A percentile compares a stretch with the other conserved stretches of the same genome.
Evolutionary conservation across 2,113 vertebrate genomes (phyloP).

Genomic region (Kobus ellipsiprymnus): DNA sequence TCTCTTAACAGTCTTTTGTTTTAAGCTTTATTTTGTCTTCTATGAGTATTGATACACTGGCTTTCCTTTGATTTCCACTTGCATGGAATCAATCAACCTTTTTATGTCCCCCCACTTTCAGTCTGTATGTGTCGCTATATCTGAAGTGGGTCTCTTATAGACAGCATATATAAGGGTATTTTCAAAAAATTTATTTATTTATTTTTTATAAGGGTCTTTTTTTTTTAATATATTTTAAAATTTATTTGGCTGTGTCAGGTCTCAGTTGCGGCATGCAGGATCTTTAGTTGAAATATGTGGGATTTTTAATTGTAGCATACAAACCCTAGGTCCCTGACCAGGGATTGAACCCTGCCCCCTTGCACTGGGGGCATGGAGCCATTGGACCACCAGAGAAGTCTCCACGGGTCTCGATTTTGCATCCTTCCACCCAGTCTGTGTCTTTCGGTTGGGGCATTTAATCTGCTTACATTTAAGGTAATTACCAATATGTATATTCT

Average conservation of each 20-base stretch:
- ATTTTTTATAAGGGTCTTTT: no score
- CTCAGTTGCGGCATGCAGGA: neutral
- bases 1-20: neutral
- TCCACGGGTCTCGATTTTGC: neutral
- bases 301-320: neutral
- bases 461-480: neutral
- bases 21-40: neutral
- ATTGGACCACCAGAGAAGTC: neutral
- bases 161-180: neutral
- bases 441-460: neutral
- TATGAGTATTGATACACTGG: neutral
- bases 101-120: neutral
- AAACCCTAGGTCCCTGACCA: neutral
- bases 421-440: neutral
- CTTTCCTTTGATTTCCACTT: neutral
- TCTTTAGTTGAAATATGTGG: neutral
- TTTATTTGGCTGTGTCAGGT: neutral
- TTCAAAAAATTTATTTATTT: rapidly evolving
- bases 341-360: neutral
- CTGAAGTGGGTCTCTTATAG: neutral
- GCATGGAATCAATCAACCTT: neutral
- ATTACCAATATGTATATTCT: neutral
- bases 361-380: neutral
- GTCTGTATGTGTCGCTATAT: neutral
- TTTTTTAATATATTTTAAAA: neutral